Conservation (phyloP, 2,113 vertebrate species). For the Xenus cinereus region DNA sequence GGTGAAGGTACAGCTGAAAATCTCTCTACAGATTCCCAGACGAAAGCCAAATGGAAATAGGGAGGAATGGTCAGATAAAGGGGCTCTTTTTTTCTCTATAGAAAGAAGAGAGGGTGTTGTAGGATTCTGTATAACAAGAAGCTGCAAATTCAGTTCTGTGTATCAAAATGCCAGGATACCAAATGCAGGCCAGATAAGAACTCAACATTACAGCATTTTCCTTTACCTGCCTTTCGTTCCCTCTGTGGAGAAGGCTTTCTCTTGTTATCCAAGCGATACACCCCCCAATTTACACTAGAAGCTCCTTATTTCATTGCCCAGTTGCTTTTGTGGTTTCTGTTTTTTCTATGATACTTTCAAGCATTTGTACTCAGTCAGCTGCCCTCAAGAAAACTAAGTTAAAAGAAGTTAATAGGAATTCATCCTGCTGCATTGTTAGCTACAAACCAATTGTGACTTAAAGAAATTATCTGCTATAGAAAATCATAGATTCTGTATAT, state of each 20-base stretch:
- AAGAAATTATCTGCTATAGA: background rate
- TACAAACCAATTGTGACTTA: background rate
- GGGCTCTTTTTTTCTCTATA: background rate
- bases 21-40: background rate
- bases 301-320: background rate
- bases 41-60: background rate
- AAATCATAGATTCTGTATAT: background rate
- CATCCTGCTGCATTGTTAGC: background rate
- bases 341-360: background rate
- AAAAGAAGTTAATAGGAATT: background rate
- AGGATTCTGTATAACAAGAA: background rate
- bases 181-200: background rate
- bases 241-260: background rate
- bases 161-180: background rate
- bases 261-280: background rate
- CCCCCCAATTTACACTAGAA: background rate
- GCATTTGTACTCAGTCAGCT: background rate
- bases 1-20: slow-evolving; percentile 71
- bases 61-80: background rate
- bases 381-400: background rate
- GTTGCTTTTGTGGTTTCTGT: background rate
- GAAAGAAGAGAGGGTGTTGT: background rate
- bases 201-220: background rate
- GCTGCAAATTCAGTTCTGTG: background rate
- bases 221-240: background rate